Evolutionary conservation across 2,888 invertebrate species (phyloP), one percentile per base, ranked within the genome.

Genomic region (Noctuana brunneofusca): DNA sequence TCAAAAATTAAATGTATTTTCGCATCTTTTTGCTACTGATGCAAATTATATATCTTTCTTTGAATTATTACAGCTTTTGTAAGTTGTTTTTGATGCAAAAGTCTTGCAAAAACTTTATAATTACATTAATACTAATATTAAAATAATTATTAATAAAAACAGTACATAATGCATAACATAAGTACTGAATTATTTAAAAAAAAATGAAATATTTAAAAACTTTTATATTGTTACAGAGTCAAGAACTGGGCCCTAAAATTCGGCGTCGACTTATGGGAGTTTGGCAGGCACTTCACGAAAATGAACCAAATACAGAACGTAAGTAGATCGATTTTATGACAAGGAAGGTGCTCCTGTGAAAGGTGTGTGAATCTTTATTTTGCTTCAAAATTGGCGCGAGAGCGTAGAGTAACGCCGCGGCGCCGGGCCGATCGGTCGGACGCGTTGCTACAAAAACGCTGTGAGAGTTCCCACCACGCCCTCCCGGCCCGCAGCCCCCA

Each of bases 211-310:
- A 50, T 38, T 41, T 38, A 27, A 24, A 38, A 14, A 8, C 14
- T 59, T 16, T 20, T 68, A 22, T 73, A 78, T 85, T 84, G 79
- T 95, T 95, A 65, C 94, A 97, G 97, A 93, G 97, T 97, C 71
- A 96, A 96, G 86, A 97, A 97, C 85, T 97, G 97, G 97, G 97
- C 97, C 70, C 89, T 97, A 68, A 96, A 96, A 89, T 97, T 97
- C 80, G 97, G 97, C 73, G 96, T 96, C 69, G 96, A 97, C 88
- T 92, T 97, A 69, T 97, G 97, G 97, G 96, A 96, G 87, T 97
- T 96, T 76, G 96, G 97, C 67, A 93, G 95, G 79, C 96, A 96
- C 86, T 95, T 96, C 82, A 97, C 97, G 16, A 96, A 96, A 92
- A 96, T 96, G 95, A 95, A 95, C 80, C 96, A 96, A 84, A 95